Percentiles rank a stretch among this genome's conserved stretches.
Conservation (phyloP, 2,113 vertebrate genomes). For the Alethe castanea region DNA sequence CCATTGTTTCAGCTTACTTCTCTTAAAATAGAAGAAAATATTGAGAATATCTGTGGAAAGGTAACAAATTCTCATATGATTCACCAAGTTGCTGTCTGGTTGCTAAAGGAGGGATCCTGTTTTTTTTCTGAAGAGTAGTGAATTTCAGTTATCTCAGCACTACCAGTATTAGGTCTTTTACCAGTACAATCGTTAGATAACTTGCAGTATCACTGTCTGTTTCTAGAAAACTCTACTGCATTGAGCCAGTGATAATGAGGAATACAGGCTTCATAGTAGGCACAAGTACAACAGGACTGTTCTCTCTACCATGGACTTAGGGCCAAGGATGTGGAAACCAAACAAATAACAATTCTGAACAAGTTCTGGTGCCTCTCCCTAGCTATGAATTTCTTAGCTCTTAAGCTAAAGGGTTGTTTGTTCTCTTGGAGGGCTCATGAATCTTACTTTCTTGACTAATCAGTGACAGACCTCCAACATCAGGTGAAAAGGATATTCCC, state of each 20-base stretch:
- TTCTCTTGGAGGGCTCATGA: neutral
- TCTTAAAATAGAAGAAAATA: neutral
- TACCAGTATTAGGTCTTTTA: neutral
- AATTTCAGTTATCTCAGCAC: neutral
- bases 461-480: neutral
- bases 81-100: neutral
- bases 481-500: neutral
- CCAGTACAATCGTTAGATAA: neutral
- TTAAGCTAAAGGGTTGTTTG: neutral
- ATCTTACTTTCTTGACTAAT: neutral
- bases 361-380: neutral
- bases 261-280: neutral
- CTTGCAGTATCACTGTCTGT: neutral
- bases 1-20: neutral
- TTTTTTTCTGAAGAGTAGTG: neutral
- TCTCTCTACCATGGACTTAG: neutral
- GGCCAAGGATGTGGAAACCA: neutral
- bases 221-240: neutral
- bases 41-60: neutral
- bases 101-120: neutral
- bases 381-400: neutral
- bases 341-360: neutral
- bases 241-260: neutral
- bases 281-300: neutral
- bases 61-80: neutral